A percentile compares a stretch with the other conserved stretches of the same genome.
Evolutionary conservation across 23 tunicate species (phyloP).

Genomic region (Halocynthia roretzi): DNA sequence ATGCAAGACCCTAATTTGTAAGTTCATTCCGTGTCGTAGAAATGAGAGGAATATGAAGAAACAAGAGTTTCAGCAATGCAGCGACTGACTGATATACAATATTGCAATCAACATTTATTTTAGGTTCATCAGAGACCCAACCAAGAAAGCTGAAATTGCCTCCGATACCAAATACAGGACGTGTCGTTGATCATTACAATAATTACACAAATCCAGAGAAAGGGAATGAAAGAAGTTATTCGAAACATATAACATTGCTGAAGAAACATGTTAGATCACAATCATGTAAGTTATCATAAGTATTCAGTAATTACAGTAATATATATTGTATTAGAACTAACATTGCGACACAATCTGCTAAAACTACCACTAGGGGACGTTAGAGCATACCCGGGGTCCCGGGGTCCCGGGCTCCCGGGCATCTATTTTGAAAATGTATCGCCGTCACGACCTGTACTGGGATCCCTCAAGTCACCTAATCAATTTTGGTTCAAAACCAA

Average conservation of each 20-base stretch:
- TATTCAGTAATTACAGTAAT: not conserved
- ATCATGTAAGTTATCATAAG: slow-evolving; percentile 28
- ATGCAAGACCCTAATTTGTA: too few species aligned
- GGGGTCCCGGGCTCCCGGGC: too few species aligned
- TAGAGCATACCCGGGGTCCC: too few species aligned
- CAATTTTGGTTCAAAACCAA: too few species aligned
- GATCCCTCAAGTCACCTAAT: too few species aligned
- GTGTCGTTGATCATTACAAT: slow-evolving; percentile 67
- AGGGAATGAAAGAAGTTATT: slow-evolving; percentile 80
- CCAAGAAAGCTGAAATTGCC: slow-evolving; percentile 33
- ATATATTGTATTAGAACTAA: not conserved
- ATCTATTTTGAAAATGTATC: too few species aligned
- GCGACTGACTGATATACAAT: too few species aligned
- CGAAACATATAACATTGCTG: slow-evolving; percentile 70
- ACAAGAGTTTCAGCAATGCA: too few species aligned
- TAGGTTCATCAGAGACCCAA: slow-evolving; percentile 58
- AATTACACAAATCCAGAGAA: slow-evolving; percentile 70
- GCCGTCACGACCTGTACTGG: too few species aligned
- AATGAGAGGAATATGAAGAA: too few species aligned
- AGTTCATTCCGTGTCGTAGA: too few species aligned
- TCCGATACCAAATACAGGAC: slow-evolving; percentile 66
- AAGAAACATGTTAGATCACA: slow-evolving; percentile 73
- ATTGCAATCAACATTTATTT: not conserved
- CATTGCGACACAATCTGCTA: not conserved
- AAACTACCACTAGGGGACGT: not conserved